Evolutionary conservation across 2,888 invertebrate genomes (phyloP), one percentile per base, ranked within the genome.

Genomic region (Conus canariensis): DNA sequence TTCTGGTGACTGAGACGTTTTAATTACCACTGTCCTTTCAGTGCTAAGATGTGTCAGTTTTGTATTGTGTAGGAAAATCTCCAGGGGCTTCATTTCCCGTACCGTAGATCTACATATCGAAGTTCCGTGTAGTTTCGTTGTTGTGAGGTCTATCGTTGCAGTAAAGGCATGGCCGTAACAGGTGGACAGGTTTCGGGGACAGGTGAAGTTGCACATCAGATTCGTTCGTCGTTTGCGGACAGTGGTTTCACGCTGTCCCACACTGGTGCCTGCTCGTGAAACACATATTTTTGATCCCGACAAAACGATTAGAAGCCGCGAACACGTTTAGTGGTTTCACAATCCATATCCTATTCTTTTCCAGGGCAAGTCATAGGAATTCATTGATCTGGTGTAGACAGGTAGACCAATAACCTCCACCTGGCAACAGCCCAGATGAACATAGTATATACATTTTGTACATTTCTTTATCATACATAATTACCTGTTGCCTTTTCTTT

Each of bases 181-280:
- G 9, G n/a, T n/a, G 80, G 22, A 45, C 91, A 91, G 60, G 86
- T 85, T 0, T 64, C 80, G n/a, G 14, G 91, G 91, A 86, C 90
- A 91, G 8, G 88, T 88, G 45, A 88, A 58, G 70, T 90, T 91
- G 59, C 91, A 91, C 82, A 91, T 58, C 25, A 70, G 22, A n/a
- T 67, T 91, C 91, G 67, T n/a, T 90, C 91, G 64, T 91, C 91
- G 22, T 86, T 90, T 91, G 56, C 0, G 91, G 91, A 64, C 91
- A 90, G 67, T 91, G 91, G 82, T n/a, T 88, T 90, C 56, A 90
- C 60, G 16, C 90, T 90, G 25, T 91, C n/a, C n/a, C 91, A 82
- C 91, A 91, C 60, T 90, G 80, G 83, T 91, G 88, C n/a, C 9
- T 90, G 64, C 6, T 59, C 30, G 74, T 90, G 90, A n/a, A 14